Percentiles rank a stretch among this genome's conserved stretches.
Evolutionary conservation across 2,888 invertebrate species (phyloP).

Genomic region (Allygus modestus): DNA sequence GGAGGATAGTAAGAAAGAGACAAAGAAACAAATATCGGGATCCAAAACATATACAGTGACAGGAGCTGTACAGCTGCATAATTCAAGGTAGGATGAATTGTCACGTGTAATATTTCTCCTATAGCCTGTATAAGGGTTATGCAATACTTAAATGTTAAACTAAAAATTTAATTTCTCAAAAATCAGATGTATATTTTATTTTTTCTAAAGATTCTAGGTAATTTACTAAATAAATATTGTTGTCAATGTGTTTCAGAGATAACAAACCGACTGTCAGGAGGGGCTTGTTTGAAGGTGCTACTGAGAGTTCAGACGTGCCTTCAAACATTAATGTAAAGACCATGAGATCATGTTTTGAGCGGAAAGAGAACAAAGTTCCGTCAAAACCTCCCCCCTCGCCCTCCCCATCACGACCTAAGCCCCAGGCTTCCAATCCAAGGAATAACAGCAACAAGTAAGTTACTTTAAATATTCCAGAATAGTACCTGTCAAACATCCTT

Average conservation of each 20-base stretch:
- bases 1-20: background rate
- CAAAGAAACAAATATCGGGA: background rate
- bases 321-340: slow-evolving; percentile 32
- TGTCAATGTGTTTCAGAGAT: background rate
- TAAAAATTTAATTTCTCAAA: no score
- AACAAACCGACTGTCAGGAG: background rate
- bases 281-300: background rate
- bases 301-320: background rate
- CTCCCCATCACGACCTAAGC: slow-evolving; percentile 21
- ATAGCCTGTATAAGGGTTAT: no score
- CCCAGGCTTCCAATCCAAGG: background rate
- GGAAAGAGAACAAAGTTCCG: slow-evolving; percentile 21
- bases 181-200: no score
- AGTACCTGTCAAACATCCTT: no score
- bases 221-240: no score
- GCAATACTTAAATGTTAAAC: no score
- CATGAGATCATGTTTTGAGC: slow-evolving; percentile 49
- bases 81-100: slow-evolving; percentile 8
- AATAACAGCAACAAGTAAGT: slow-evolving; percentile 38
- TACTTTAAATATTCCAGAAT: background rate
- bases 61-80: slow-evolving; percentile 9
- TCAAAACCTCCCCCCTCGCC: slow-evolving; percentile 42
- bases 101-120: no score
- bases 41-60: background rate
- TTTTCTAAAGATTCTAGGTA: no score